Evolutionary conservation across 2,888 invertebrate genomes (phyloP), one percentile per base, ranked within the genome.

Genomic region (Campoplex capitator): DNA sequence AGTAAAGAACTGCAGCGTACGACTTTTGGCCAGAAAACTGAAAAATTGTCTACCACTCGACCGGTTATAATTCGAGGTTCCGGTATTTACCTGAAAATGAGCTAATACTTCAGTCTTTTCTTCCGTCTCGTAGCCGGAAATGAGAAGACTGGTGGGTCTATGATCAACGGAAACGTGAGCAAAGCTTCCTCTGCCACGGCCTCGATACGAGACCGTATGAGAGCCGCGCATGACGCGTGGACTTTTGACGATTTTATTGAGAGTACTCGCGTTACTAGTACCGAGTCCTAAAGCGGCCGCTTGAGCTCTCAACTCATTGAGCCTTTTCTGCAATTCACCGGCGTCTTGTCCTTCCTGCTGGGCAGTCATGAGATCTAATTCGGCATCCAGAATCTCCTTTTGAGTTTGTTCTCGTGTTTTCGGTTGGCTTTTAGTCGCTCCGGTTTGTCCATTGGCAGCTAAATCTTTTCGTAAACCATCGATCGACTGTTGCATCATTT

Each of bases 281-380:
- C 91, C 93, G 38, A 94, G 88, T 67, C 94, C 94, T 8, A 96
- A 91, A 6, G 95, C 91, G 92, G 95, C 95, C 89, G 96, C 96
- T 83, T 94, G 95, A 1, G 96, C 95, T 75, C 96, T 96, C 78
- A 99, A 95, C 88, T 98, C 98, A 9, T 96, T 95, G 73, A 94
- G 90, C 92, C 96, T 97, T 93, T 97, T 97, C 90, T 97, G 96
- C 74, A 98, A 95, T 89, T 97, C 98, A 0, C 97, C 96, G 0
- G 98, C 98, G 90, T 99, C 98, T 81, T 97, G 97, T 0, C 98
- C 98, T 92, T 97, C 97, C 94, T 97, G 98, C 92, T 98, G 98
- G 90, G 98, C 98, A 1, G 97, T 97, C 91, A 98, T 98, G 88
- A 99, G 95, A 93, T 99, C 99, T 92, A 99, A 94, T 93, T 99